phyloP scores from a whole-genome alignment of 2,888 invertebrate species.

The Unio delphinus region DNA sequence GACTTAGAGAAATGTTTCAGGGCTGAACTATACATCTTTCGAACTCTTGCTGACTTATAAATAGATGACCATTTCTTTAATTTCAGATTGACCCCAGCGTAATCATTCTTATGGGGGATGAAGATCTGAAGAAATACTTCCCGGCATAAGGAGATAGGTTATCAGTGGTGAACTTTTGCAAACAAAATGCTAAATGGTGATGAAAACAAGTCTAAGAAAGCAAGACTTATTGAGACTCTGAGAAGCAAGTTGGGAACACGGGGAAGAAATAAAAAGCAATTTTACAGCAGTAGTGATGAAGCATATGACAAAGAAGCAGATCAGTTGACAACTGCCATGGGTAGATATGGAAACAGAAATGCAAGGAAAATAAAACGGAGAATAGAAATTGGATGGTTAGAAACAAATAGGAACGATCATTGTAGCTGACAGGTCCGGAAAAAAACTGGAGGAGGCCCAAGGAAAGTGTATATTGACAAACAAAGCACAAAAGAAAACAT shows the following conservation, averaged over 20 bases:
- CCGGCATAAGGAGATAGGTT: not conserved
- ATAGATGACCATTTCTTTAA: too few relatives aligned
- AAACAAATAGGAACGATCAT: not conserved
- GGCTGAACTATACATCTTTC: too few relatives aligned
- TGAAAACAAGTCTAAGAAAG: not conserved
- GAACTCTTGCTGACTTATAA: too few relatives aligned
- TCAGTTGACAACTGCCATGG: not conserved
- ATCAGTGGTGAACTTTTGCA: not conserved
- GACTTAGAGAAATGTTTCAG: too few relatives aligned
- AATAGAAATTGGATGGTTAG: conserved; percentile 1
- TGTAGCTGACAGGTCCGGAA: not conserved
- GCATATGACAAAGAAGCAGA: not conserved
- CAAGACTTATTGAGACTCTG: not conserved
- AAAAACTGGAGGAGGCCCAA: not conserved
- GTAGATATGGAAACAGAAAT: conserved; percentile 2
- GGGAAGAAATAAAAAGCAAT: too few relatives aligned
- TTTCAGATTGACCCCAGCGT: conserved; percentile 1
- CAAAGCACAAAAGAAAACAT: not conserved
- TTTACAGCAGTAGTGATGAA: not conserved
- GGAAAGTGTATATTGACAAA: not conserved
- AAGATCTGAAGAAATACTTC: conserved; percentile 5
- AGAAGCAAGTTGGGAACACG: not conserved
- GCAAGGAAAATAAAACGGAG: not conserved
- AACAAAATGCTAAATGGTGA: not conserved
- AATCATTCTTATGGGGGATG: not conserved